Evolutionary conservation across 2,797 vertebrate genomes (phyloP), one percentile per base, ranked within the genome.

Genomic region (Pseudochaenichthys georgianus): DNA sequence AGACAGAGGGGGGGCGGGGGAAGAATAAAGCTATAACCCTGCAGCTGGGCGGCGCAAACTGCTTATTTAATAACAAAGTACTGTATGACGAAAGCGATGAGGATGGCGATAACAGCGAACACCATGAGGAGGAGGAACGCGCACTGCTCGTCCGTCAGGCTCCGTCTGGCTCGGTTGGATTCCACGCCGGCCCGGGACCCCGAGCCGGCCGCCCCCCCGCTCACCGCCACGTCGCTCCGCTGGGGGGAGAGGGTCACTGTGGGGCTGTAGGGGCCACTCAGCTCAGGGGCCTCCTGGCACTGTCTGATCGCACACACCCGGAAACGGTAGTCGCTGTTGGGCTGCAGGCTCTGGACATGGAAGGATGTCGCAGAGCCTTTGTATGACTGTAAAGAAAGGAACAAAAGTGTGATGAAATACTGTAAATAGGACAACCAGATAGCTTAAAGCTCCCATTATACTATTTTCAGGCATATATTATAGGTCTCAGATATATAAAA

Each of bases 41-140:
- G 91, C 91, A 93, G 82, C 95, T 93, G 94, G 94, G 94, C 86
- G 89, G 88, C 80, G 73, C 79, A 47, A 54, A 83, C 86, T 72
- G 87, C 82, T 99, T 96, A 99, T 94, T 98, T 98, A 88, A 99
- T 99, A 92, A 99, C 97, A 60, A 99, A 98, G 95, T 99, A 98
- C 95, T 99, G 97, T 93, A 99, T 99, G 91, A 98, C 94, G 80
- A 99, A 97, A 88, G 98, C 97, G 81, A 99, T 98, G 91, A 98
- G 95, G 91, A 99, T 98, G 94, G 98, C 98, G 81, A 98, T 97
- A 89, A 96, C 90, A 64, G 98, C 98, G 21, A 99, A 98, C 34
- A 97, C 94, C 93, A 96, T 97, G 81, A 99, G 97, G 94, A 99
- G 97, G 91, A 99, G 95, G 51, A 98, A 97, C 5, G 98, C 97